These are phyloP conservation scores for Xestia rhomboidea DNA, from an alignment of 2,888 invertebrate genomes.

Conservation along the genomic window DNA sequence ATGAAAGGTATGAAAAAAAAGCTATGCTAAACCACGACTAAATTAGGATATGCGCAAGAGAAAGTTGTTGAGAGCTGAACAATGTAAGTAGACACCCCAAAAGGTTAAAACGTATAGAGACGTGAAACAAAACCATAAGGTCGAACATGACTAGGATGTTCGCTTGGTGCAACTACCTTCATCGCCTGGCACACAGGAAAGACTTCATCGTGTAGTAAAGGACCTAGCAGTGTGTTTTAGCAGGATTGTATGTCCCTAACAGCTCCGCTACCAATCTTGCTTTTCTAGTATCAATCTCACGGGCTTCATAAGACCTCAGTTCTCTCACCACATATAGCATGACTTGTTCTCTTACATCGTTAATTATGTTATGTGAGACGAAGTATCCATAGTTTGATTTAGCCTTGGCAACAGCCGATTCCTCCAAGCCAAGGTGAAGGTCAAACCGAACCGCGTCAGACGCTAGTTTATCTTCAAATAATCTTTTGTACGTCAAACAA, in stretches of 20 bases:
- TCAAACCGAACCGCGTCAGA: slow-evolving; percentile 8
- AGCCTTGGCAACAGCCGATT: slow-evolving; percentile 21
- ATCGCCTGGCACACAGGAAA: not conserved
- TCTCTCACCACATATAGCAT: not conserved
- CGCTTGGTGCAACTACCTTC: not conserved
- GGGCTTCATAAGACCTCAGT: not conserved
- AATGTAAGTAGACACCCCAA: not conserved
- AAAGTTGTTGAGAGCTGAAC: not conserved
- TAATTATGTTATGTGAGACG: not conserved
- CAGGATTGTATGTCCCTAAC: not conserved
- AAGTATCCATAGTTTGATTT: not conserved
- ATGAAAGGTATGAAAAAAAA: not conserved
- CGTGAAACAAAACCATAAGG: not conserved
- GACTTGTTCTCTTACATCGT: not conserved
- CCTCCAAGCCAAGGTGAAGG: slow-evolving; percentile 15
- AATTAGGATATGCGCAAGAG: not conserved
- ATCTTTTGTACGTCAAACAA: slow-evolving; percentile 43
- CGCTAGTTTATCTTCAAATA: not conserved
- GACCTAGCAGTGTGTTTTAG: not conserved
- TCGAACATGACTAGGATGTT: not conserved
- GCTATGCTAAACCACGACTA: not conserved
- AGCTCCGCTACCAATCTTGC: not conserved
- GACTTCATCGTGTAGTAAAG: not conserved
- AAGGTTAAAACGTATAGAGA: not conserved
- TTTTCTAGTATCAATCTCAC: not conserved